Percentiles rank a stretch among this genome's conserved stretches.
Evolutionary conservation across 2,888 invertebrate species (phyloP).

Genomic region (Parelbella ahira): DNA sequence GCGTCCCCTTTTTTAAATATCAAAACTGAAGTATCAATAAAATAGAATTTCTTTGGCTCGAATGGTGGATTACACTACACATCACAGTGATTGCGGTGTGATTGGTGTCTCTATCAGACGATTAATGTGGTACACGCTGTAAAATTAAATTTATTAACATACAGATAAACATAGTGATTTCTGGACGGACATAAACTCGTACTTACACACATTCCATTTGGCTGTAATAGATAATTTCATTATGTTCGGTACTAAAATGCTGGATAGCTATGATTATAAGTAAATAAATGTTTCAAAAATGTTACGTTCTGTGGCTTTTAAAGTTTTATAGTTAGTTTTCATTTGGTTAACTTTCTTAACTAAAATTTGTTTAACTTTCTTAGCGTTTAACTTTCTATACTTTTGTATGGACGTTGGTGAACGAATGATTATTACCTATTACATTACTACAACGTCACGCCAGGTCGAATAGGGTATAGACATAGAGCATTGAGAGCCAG

Average conservation of each 20-base stretch:
- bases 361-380: too few species aligned
- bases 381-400: too few species aligned
- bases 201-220: conserved; percentile 19
- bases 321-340: too few species aligned
- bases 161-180: conserved; percentile 49
- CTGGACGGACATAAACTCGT: conserved; percentile 29
- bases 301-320: too few species aligned
- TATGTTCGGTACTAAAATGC: conserved; percentile 18
- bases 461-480: too few species aligned
- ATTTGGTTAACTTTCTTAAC: too few species aligned
- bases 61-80: neutral
- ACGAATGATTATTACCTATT: too few species aligned
- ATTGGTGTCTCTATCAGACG: conserved; percentile 43
- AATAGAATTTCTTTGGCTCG: too few species aligned
- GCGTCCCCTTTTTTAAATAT: neutral
- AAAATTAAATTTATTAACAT: conserved; percentile 64
- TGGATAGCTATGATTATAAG: conserved; percentile 23
- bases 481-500: too few species aligned
- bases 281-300: too few species aligned
- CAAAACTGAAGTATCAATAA: conserved; percentile 2
- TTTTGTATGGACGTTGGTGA: too few species aligned
- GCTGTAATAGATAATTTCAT: conserved; percentile 27
- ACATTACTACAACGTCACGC: too few species aligned
- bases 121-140: conserved; percentile 55
- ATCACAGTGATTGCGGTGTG: conserved; percentile 19